Evolutionary conservation across 2,113 vertebrate species (phyloP).

Genomic region (Otocyon megalotis): DNA sequence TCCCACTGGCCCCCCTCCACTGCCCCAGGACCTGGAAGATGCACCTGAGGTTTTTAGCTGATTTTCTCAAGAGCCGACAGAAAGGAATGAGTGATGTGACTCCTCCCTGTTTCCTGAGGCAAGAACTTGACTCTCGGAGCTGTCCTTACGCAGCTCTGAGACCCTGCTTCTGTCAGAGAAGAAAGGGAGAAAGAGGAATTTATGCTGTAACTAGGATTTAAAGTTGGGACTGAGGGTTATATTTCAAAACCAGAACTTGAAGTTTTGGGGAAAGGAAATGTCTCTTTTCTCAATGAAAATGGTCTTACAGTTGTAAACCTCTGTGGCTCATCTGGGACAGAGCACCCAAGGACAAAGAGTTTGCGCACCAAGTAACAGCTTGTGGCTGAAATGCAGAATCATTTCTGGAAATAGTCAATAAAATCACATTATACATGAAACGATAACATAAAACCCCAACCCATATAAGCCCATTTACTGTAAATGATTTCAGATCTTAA

Average conservation of each 20-base stretch:
- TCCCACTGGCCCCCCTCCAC: background rate
- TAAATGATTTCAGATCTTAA: conserved; percentile 59
- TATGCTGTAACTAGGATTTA: background rate
- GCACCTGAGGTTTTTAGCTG: background rate
- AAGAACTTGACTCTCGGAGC: background rate
- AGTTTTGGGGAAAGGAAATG: background rate
- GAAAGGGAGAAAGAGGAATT: background rate
- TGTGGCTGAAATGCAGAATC: conserved; percentile 66
- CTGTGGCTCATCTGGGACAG: background rate
- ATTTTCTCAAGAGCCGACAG: background rate
- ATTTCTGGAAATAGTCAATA: conserved; percentile 80
- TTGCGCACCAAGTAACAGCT: background rate
- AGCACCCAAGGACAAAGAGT: background rate
- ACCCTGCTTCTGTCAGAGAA: background rate
- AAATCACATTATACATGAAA: conserved; percentile 25
- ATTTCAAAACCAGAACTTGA: background rate
- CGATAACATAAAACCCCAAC: background rate
- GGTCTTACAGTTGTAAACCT: conserved; percentile 22
- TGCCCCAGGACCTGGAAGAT: background rate
- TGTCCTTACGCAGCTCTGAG: background rate
- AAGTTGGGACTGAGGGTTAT: background rate
- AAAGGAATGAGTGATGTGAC: background rate
- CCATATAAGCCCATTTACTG: conserved; percentile 72
- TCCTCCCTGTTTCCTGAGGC: background rate
- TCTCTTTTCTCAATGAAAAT: background rate